Evolutionary conservation across 2,113 vertebrate species (phyloP).

Genomic region (Tachuris rubrigastra): DNA sequence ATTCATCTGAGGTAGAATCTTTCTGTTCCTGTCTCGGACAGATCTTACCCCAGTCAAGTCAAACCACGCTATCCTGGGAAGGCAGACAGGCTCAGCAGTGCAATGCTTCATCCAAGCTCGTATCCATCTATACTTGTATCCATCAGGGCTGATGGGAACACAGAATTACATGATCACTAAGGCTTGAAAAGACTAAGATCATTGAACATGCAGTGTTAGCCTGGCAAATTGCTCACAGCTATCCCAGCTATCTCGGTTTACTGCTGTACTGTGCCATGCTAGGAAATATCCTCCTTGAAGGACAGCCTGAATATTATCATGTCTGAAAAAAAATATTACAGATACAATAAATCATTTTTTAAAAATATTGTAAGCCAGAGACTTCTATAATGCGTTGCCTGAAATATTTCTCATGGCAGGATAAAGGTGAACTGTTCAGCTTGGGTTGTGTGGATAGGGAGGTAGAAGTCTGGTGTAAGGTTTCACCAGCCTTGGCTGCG

Average conservation of each 20-base stretch:
- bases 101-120: not conserved
- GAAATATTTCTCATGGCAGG: not conserved
- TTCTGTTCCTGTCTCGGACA: not conserved
- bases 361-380: not conserved
- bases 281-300: not conserved
- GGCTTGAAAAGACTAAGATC: not conserved
- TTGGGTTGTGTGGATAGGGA: not conserved
- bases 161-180: not conserved
- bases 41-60: not conserved
- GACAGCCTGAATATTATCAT: not conserved
- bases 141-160: not conserved
- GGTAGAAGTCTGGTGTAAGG: not conserved
- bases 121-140: not conserved
- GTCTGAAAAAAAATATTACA: not conserved
- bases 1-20: not conserved
- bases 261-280: accelerated
- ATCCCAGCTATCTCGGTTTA: not conserved
- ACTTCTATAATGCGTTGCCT: accelerated
- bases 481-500: not conserved
- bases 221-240: not conserved
- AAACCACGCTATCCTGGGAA: accelerated
- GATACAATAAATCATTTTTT: not conserved
- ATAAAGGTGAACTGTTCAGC: not conserved
- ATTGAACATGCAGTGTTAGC: not conserved
- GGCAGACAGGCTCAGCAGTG: not conserved